phyloP scores from a whole-genome alignment of 2,797 vertebrate species.

The Myoxocephalus aenaeus region DNA sequence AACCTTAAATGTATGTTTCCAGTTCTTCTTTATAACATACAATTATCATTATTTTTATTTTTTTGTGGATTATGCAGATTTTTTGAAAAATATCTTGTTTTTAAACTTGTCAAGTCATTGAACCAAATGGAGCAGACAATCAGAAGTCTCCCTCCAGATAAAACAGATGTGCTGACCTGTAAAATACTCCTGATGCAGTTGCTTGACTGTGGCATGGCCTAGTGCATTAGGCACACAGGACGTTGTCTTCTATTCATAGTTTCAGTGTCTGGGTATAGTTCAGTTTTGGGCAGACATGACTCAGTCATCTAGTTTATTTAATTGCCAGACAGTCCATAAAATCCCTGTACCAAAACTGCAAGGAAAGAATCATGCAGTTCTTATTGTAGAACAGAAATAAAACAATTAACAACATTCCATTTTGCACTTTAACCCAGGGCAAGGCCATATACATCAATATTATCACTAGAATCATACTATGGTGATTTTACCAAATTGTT shows the following conservation, averaged over 20 bases:
- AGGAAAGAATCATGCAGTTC: conserved; percentile 28
- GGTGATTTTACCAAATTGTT: background rate
- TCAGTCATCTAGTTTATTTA: conserved; percentile 48
- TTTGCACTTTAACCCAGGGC: background rate
- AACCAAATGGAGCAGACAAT: conserved; percentile 1
- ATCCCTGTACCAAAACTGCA: conserved; percentile 11
- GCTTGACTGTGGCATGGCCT: background rate
- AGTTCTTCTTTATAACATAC: background rate
- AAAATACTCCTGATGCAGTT: background rate
- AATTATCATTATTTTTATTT: too few relatives aligned
- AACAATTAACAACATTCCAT: background rate
- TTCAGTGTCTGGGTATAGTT: conserved; percentile 37
- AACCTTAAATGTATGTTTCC: background rate
- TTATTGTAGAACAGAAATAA: conserved; percentile 15
- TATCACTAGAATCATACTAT: background rate
- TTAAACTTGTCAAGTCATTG: background rate
- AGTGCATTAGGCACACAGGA: background rate
- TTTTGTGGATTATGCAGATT: background rate
- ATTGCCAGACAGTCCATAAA: conserved; percentile 54
- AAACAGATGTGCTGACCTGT: background rate
- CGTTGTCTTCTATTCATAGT: conserved; percentile 36
- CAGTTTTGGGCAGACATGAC: conserved; percentile 52
- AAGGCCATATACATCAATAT: background rate
- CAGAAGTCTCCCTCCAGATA: background rate
- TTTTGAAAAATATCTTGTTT: background rate